Evolutionary conservation across 2,888 invertebrate species (phyloP), one percentile per base, ranked within the genome.

Genomic region (Yponomeuta sedellus): DNA sequence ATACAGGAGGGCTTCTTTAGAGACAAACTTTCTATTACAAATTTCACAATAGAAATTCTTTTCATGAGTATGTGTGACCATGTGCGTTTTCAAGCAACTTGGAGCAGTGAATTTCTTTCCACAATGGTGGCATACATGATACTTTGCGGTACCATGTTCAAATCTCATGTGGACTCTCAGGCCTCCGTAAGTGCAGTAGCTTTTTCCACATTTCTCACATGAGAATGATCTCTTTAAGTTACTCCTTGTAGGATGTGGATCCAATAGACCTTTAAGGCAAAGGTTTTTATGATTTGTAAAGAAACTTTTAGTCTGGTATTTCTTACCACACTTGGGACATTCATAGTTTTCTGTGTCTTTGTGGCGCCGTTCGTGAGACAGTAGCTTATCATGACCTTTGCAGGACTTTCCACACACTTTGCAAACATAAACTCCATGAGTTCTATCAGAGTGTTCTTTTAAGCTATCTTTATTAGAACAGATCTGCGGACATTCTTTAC

Each of bases 31-130:
- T 28, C 78, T 77, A 0, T 72, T 72, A 70, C 91, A 91, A 57
- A 86, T 74, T 19, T 80, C 76, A 73, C 91, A 91, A 67, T 81
- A 77, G 66, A 86, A 90, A 56, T 88, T 89, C 69, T 82, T 88
- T 66, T 86, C 88, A 1, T 86, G 83, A 0, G 91, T 89, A 65
- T 91, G 90, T 52, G 81, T 90, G 2, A 91, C 73, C 82, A 87
- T 83, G 64, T 89, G 89, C 1, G 77, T 78, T 71, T 82, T 86
- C 16, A 89, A 73, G 67, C 85, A 87, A 68, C 89, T 89, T 0
- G 88, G 88, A 57, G 89, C 89, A n/a, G 88, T 88, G 62, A 90
- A 90, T 59, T 83, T 76, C 68, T 89, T 90, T 1, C 83, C 81
- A 69, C 89, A 90, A 61, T 77, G 75, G 16, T 80, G 73, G 69